These are phyloP conservation scores for Coenonympha arcania DNA, from an alignment of 2,888 invertebrate species.

Conservation along the genomic window DNA sequence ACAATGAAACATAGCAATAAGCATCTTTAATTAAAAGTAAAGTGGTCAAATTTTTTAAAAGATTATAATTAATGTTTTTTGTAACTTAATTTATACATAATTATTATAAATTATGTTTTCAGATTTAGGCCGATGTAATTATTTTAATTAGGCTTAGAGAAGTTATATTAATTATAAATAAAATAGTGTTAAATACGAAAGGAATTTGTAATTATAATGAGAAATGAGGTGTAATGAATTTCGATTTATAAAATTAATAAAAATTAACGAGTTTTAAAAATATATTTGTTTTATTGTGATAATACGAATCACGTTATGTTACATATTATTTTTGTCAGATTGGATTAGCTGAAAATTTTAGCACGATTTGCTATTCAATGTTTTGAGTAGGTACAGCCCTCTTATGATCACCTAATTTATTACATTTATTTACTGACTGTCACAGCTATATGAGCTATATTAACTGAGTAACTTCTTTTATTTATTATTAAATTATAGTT, in stretches of 20 bases:
- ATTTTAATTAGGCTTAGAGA: conserved; percentile 58
- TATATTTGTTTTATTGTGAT: conserved; percentile 35
- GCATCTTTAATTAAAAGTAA: conserved; percentile 38
- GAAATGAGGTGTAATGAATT: conserved; percentile 68
- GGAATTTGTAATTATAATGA: conserved; percentile 72
- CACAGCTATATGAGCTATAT: too few species aligned
- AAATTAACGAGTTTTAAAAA: conserved; percentile 69
- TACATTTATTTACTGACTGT: too few species aligned
- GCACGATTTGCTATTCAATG: too few species aligned
- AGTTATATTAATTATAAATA: conserved; percentile 63
- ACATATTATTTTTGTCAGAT: too few species aligned
- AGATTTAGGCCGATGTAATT: conserved; percentile 63
- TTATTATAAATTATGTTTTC: conserved; percentile 39
- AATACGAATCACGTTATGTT: too few species aligned
- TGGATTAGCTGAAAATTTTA: too few species aligned
- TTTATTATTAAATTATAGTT: too few species aligned
- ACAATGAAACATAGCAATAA: conserved; percentile 59
- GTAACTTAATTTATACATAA: conserved; percentile 56
- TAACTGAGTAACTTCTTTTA: too few species aligned
- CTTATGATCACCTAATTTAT: too few species aligned
- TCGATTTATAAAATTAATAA: conserved; percentile 74
- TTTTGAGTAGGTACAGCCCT: too few species aligned
- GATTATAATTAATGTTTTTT: conserved; percentile 56
- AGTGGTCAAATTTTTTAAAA: conserved; percentile 37
- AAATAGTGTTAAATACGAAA: conserved; percentile 58